Evolutionary conservation across 2,113 vertebrate genomes (phyloP).

Genomic region (Myiopsitta monachus): DNA sequence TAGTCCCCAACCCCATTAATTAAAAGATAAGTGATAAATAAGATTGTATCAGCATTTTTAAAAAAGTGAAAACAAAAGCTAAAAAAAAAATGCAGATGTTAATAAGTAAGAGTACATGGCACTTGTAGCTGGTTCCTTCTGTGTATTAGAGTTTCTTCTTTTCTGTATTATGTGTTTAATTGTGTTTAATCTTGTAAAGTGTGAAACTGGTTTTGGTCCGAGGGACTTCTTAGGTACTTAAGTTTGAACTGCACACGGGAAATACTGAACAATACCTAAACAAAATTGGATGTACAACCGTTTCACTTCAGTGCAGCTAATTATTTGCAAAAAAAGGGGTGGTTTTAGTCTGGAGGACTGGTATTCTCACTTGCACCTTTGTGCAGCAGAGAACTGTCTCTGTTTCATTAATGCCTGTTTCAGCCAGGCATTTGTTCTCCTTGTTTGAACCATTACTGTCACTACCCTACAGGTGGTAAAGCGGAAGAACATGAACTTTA

Average conservation of each 20-base stretch:
- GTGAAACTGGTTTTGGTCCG: neutral
- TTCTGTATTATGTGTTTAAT: neutral
- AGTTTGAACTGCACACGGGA: neutral
- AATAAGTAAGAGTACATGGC: rapidly evolving
- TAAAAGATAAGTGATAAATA: neutral
- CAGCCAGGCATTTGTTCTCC: neutral
- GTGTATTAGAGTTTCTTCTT: neutral
- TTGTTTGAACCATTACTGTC: neutral
- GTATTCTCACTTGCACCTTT: neutral
- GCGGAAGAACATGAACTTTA: neutral
- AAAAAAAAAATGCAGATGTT: neutral
- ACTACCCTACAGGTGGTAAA: neutral
- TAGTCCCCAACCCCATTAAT: neutral
- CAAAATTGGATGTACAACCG: neutral
- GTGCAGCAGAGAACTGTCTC: neutral
- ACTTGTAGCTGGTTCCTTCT: neutral
- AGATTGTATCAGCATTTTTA: neutral
- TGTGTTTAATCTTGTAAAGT: neutral
- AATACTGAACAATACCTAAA: neutral
- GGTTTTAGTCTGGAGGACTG: neutral
- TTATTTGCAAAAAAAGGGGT: neutral
- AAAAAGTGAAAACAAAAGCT: neutral
- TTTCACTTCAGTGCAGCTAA: neutral
- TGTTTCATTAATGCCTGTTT: neutral
- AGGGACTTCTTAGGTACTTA: neutral